Base-by-base conservation (phyloP, 2,797 vertebrate species). In the Garrulus glandarius region DNA sequence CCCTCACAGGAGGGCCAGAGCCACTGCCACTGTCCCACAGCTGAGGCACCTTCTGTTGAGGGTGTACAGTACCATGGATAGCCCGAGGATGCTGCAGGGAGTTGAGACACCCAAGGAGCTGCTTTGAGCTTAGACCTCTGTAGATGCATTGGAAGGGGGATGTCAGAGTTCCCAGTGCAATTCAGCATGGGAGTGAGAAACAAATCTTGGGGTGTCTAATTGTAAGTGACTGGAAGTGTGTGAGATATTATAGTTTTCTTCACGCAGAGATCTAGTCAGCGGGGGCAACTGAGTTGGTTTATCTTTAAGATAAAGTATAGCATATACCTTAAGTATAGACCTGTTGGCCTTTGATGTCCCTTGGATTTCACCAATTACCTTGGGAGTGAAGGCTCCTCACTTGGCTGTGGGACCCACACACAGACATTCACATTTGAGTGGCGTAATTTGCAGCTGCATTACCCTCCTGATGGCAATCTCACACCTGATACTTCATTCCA, bases 1-100 rank as follows among this genome's bases (percentile, higher is more conserved):
- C 23, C 15, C 10, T 59, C 15, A 16, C 17, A 14, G 32, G n/a
- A 81, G 39, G 7, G 4, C 23, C 47, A 32, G 46, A 46, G 44
- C 23, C 63, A 69, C 29, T 26, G 36, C 17, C 32, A 18, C 55
- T 11, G 2, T 36, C n/a, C 52, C 0, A 1, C 16, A 53, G 55
- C 46, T 27, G 37, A 74, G 32, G 17, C 17, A 50, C 29, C 24
- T 75, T 63, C 55, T 63, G 15, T 15, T 36, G 68, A 43, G 63
- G 18, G 7, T 29, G 39, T 52, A 29, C 5, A 43, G 37, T n/a
- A 78, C 39, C 16, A 11, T 1, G 3, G 34, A 41, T 9, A 55
- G 60, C 13, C 71, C 4, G 1, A 23, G 56, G 30, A 15, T 70
- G 56, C 9, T 67, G 75, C 34, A 80, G 34, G 26, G 15, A 53